phyloP scores from a whole-genome alignment of 2,888 invertebrate genomes.

The Dorcus parallelipipedus region DNA sequence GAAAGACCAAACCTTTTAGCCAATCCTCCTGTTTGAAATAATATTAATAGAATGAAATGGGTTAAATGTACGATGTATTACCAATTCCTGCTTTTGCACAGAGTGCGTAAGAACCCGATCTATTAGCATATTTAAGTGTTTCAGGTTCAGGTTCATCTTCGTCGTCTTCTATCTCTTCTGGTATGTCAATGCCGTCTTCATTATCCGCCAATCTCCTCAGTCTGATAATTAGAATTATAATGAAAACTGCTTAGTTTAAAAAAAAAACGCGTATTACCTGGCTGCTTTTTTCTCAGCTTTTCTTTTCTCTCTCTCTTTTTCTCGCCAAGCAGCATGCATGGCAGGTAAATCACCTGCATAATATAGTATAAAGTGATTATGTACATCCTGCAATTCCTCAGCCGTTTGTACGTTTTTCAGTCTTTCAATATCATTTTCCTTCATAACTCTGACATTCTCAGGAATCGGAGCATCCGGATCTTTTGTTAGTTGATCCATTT shows the following conservation, averaged over 20 bases:
- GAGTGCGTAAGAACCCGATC: conserved; percentile 85
- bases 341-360: conserved; percentile 81
- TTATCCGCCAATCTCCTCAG: conserved; percentile 55
- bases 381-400: conserved; percentile 91
- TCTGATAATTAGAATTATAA: conserved; percentile 32
- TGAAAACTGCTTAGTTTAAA: neutral
- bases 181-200: conserved; percentile 64
- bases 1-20: conserved; percentile 89
- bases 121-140: conserved; percentile 77
- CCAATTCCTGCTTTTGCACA: conserved; percentile 82
- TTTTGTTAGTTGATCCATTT: conserved; percentile 76
- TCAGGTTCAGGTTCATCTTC: conserved; percentile 59
- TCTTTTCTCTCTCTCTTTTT: conserved; percentile 63
- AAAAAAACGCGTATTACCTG: conserved; percentile 18
- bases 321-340: conserved; percentile 73
- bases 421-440: conserved; percentile 80
- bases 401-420: conserved; percentile 74
- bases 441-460: conserved; percentile 76
- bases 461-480: conserved; percentile 82
- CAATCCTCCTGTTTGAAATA: conserved; percentile 59
- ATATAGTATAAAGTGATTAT: conserved; percentile 89
- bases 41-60: neutral
- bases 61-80: conserved; percentile 27
- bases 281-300: conserved; percentile 52
- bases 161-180: conserved; percentile 55